phyloP scores from a whole-genome alignment of 2,797 vertebrate genomes.

The Dallia pectoralis region DNA sequence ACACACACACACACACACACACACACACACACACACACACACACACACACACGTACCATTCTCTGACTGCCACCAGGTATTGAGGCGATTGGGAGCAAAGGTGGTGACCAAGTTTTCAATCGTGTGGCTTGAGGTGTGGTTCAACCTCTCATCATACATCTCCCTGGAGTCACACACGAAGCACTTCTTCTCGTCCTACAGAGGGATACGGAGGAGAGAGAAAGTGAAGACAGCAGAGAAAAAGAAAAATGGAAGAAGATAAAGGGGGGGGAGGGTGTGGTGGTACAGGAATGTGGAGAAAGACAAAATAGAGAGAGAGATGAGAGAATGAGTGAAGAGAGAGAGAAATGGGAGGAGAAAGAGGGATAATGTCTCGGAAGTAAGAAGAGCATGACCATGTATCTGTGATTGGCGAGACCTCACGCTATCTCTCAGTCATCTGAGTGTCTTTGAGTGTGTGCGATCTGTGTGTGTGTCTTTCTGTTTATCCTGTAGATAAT shows the following conservation, averaged over 20 bases:
- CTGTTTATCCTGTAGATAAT: slow-evolving; percentile 13
- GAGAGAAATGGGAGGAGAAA: not conserved
- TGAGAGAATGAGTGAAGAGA: not conserved
- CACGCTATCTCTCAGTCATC: not conserved
- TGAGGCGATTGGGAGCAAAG: slow-evolving; percentile 83
- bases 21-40: not conserved
- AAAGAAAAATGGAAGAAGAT: not conserved
- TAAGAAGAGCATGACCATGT: not conserved
- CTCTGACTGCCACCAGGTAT: slow-evolving; percentile 90
- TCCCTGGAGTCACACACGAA: slow-evolving; percentile 78
- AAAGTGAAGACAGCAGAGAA: not conserved
- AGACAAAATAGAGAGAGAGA: not conserved
- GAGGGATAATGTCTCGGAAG: not conserved
- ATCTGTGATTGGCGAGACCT: not conserved
- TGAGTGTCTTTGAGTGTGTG: slow-evolving; percentile 6
- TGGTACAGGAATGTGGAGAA: not conserved
- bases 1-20: slow-evolving; percentile 48
- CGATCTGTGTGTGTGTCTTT: slow-evolving; percentile 1
- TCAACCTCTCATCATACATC: slow-evolving; percentile 72
- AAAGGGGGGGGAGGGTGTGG: not conserved
- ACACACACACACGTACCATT: slow-evolving; percentile 67
- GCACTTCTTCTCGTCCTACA: slow-evolving; percentile 83
- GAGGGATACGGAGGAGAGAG: not conserved
- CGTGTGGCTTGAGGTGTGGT: slow-evolving; percentile 78
- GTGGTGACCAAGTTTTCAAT: slow-evolving; percentile 88